Evolutionary conservation across 1,140 invertebrate species (phyloP).

Genomic region (Drosophila ercepeae): DNA sequence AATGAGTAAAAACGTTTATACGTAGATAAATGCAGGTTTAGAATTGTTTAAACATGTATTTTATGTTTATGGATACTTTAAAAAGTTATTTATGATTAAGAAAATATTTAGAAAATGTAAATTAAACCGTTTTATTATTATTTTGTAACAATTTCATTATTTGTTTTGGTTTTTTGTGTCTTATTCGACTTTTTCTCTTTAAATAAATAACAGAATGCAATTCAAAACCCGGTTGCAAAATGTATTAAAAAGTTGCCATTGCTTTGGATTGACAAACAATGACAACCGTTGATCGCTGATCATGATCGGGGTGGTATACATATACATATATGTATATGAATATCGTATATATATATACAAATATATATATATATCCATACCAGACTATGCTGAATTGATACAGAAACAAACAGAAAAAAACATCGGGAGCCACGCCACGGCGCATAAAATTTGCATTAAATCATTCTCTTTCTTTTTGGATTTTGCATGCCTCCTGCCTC

Average conservation of each 20-base stretch:
- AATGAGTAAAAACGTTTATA: no score
- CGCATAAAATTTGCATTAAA: constrained; percentile 80
- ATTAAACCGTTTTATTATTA: neutral
- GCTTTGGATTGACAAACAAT: constrained; percentile 31
- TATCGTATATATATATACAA: neutral
- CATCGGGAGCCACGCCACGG: constrained; percentile 11
- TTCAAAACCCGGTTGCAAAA: constrained; percentile 54
- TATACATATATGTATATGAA: constrained; percentile 11
- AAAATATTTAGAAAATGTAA: neutral
- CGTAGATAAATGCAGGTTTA: no score
- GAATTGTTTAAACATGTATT: no score
- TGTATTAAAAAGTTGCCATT: constrained; percentile 56
- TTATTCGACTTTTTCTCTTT: constrained; percentile 2
- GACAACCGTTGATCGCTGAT: constrained; percentile 48
- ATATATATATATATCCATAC: no score
- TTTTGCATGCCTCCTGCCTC: constrained; percentile 9
- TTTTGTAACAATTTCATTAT: neutral
- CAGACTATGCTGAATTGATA: constrained; percentile 27
- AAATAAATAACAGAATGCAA: constrained; percentile 19
- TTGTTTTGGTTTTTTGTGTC: neutral
- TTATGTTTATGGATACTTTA: no score
- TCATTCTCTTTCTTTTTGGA: constrained; percentile 54
- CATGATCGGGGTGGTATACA: constrained; percentile 41
- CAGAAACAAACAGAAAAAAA: constrained; percentile 1
- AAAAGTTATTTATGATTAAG: neutral